Evolutionary conservation across 2,797 vertebrate species (phyloP).

Genomic region (Megalops cyprinoides): DNA sequence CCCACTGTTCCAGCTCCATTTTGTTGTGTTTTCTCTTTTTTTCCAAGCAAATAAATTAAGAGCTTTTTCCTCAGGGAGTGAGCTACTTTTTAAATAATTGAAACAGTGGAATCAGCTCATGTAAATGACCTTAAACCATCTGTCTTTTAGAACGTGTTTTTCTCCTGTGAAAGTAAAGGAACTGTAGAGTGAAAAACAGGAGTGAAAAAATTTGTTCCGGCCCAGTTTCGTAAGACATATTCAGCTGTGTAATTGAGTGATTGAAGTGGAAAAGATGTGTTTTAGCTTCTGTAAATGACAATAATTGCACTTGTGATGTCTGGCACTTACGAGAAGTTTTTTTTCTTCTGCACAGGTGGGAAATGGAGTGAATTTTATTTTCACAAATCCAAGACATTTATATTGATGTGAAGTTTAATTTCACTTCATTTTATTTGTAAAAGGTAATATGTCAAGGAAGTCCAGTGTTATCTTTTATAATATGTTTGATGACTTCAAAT

Average conservation of each 20-base stretch:
- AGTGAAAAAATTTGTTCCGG: slow-evolving; percentile 38
- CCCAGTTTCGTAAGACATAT: slow-evolving; percentile 43
- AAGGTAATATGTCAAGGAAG: not conserved
- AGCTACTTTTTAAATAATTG: slow-evolving; percentile 58
- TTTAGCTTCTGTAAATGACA: slow-evolving; percentile 44
- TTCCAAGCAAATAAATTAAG: slow-evolving; percentile 46
- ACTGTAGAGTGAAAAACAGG: slow-evolving; percentile 9
- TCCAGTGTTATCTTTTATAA: not conserved
- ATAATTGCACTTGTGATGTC: slow-evolving; percentile 40
- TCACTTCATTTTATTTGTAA: no score
- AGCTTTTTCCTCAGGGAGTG: slow-evolving; percentile 42
- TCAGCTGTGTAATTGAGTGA: slow-evolving; percentile 45
- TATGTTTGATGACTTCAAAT: not conserved
- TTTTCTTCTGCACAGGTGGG: slow-evolving; percentile 21
- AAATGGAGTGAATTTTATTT: slow-evolving; percentile 15
- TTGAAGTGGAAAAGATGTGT: slow-evolving; percentile 46
- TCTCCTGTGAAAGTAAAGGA: not conserved
- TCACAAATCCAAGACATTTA: not conserved
- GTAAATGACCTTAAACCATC: slow-evolving; percentile 42
- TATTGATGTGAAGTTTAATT: no score
- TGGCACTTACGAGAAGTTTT: not conserved
- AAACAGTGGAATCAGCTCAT: slow-evolving; percentile 43
- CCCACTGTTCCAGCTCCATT: not conserved
- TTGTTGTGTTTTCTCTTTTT: slow-evolving; percentile 43
- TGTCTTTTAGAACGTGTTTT: slow-evolving; percentile 30